phyloP scores from a whole-genome alignment of 2,888 invertebrate species.

The Frankliniella fusca region DNA sequence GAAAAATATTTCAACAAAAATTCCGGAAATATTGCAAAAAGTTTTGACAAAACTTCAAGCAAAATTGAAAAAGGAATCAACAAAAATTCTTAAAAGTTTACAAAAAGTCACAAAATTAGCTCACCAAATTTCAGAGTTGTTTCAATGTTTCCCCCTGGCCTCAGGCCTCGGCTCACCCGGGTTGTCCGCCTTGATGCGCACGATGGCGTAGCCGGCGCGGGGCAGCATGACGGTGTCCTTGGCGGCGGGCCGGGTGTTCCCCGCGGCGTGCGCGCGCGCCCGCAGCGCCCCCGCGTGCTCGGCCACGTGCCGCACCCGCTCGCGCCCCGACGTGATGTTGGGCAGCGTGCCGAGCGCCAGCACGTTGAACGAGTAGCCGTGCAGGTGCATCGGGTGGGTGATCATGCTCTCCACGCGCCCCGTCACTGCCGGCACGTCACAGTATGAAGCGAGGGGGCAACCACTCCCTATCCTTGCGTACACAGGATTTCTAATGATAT shows the following conservation, averaged over 20 bases:
- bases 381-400: conserved; percentile 59
- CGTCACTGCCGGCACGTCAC: conserved; percentile 33
- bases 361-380: conserved; percentile 55
- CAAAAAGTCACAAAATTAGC: neutral
- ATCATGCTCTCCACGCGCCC: conserved; percentile 14
- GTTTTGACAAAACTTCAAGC: neutral
- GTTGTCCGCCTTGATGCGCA: conserved; percentile 54
- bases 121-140: neutral
- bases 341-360: conserved; percentile 43
- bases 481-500: no score
- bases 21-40: neutral
- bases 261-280: neutral
- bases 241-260: conserved; percentile 47
- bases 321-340: neutral
- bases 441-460: no score
- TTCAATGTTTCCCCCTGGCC: no score
- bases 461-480: no score
- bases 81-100: neutral
- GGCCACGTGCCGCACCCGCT: neutral
- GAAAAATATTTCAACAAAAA: neutral
- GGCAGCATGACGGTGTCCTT: conserved; percentile 63
- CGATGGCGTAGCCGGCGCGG: conserved; percentile 58
- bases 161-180: conserved; percentile 50
- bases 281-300: neutral
- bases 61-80: neutral